Evolutionary conservation across 2,888 invertebrate genomes (phyloP), one percentile per base, ranked within the genome.

Genomic region (Hololepta plana): DNA sequence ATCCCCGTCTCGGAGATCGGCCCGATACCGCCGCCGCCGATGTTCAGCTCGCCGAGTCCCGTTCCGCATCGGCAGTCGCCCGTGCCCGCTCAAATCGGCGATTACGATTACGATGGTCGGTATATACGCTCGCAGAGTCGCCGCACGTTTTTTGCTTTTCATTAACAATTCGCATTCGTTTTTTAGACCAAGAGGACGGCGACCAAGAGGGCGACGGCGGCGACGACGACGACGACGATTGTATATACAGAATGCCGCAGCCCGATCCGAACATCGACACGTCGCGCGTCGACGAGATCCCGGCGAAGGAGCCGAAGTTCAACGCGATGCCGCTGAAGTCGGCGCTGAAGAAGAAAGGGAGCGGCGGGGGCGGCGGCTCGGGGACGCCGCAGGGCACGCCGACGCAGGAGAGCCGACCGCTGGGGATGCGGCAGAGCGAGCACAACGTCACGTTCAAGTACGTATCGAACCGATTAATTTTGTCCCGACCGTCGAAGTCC

Each of bases 1-100:
- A 87, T 88, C 48, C 84, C 85, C 29, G 61, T 88, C 37, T 84
- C 85, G 38, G 88, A 90, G 49, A 88, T 90, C 55, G 88, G 88
- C 35, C 88, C 87, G 38, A 54, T 54, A 32, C 54, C 54, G 13
- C 88, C 88, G 45, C 88, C 88, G 46, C 88, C 88, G 39, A 90
- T 90, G 88, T 88, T 90, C 67, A 84, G 84, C 57, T 84, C 85
- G 44, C 80, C 80, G 38, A 80, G 76, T 55, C 80, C 77, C 37
- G 65, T 75, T 41, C 57, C 67, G 35, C 55, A 60, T 38, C 60
- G 64, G 43, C 64, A 57, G 41, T 44, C 43, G 33, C 43, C 44
- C 23, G 36, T 51, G 27, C 53, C 51, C 25, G 42, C 45, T 7
- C 42, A 44, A 26, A 37, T 42, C 36, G 43, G 38, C 25, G 67